Base-by-base conservation (phyloP, 2,797 vertebrate species). In the Bufotes viridis region DNA sequence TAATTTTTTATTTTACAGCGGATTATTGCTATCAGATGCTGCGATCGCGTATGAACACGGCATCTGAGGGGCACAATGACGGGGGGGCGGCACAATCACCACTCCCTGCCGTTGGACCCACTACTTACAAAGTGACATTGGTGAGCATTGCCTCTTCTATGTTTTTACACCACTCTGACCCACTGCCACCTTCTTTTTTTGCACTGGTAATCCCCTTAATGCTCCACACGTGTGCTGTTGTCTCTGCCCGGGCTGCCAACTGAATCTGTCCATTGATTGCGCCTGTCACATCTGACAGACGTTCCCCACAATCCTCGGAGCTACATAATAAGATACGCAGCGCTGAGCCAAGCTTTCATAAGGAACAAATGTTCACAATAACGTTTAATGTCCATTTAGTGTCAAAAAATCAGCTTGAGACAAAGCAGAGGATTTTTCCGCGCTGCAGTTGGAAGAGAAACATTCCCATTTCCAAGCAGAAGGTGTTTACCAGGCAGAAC, bases 351-450 rank as follows among this genome's bases (percentile, higher is more conserved):
- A n/a, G 49, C 81, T 82, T 63, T 63, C 8, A 81, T 49, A 81
- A 81, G 24, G 10, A 26, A 81, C 58, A 69, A 17, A 81, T 55
- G 20, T 26, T 69, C n/a, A 26, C 53, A 82, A 55, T 11, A 20
- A 82, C 22, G 6, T 82, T 82, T 82, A 69, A 82, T 69, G 63
- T 69, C 81, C n/a, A 42, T 29, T 82, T 82, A 51, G 42, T 69
- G 61, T 82, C 49, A 82, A 26, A 53, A 53, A 82, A 51, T 55
- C n/a, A 24, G 42, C 42, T 49, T 69, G 81, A 82, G 58, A 82
- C 63, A 55, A 82, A 82, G 14, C 63, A 69, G 63, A 69, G 55
- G 24, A 55, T 67, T 51, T 49, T 82, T 42, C 24, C 11, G 17
- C 9, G 65, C 51, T 53, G 24, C 51, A 55, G 61, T 51, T 69